These are phyloP conservation scores for Phoebastria nigripes DNA, from an alignment of 2,797 vertebrate species.

Conservation along the genomic window DNA sequence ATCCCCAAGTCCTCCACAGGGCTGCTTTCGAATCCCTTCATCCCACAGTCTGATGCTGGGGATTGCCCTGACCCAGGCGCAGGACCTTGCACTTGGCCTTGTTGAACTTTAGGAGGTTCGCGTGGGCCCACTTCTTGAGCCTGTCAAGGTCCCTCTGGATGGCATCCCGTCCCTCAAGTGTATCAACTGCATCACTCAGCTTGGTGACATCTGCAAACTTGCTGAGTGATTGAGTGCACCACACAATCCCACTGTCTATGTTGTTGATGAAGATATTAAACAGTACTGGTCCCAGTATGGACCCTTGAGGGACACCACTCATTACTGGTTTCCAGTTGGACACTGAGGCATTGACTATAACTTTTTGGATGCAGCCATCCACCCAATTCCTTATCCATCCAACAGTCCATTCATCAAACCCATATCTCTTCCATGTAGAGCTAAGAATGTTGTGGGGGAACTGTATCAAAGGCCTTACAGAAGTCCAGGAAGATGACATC, in stretches of 20 bases:
- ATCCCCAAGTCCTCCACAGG: background rate
- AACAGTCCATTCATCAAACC: background rate
- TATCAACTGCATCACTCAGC: background rate
- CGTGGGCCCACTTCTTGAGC: background rate
- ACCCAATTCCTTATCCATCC: background rate
- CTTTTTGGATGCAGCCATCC: background rate
- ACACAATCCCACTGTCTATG: accelerated
- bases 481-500: background rate
- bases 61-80: background rate
- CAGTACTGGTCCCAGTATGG: background rate
- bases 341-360: background rate
- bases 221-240: background rate
- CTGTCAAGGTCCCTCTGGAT: background rate
- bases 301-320: background rate
- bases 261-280: background rate
- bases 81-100: background rate
- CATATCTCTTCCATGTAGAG: background rate
- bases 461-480: background rate
- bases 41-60: background rate
- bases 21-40: background rate
- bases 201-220: background rate
- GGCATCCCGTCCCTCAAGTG: background rate
- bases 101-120: background rate
- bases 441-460: background rate
- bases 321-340: background rate